Evolutionary conservation across 1,140 invertebrate species (phyloP).

Genomic region (Choristoneura fumiferana): DNA sequence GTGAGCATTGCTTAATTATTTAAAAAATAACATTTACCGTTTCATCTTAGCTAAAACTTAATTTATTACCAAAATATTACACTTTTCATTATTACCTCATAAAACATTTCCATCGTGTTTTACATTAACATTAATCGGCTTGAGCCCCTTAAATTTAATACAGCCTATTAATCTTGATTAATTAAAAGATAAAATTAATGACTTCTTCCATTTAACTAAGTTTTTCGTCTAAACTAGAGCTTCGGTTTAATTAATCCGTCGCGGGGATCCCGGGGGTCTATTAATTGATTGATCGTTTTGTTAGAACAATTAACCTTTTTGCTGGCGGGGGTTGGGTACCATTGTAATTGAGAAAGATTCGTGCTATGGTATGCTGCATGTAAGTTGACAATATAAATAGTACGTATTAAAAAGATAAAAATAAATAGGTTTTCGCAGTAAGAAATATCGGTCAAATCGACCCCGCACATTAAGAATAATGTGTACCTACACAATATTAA

Average conservation of each 20-base stretch:
- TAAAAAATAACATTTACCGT: too few relatives aligned
- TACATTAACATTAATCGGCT: conserved; percentile 6
- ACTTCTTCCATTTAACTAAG: conserved; percentile 41
- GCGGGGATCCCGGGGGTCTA: background rate
- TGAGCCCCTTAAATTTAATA: conserved; percentile 10
- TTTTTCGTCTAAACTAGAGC: background rate
- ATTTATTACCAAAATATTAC: background rate
- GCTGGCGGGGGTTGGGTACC: background rate
- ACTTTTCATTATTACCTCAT: background rate
- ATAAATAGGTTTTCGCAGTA: too few relatives aligned
- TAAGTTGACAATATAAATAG: too few relatives aligned
- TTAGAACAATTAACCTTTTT: conserved; percentile 15
- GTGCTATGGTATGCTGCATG: too few relatives aligned
- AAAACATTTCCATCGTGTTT: background rate
- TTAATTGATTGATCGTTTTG: conserved; percentile 11
- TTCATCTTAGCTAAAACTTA: too few relatives aligned
- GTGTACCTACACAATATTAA: too few relatives aligned
- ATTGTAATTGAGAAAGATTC: too few relatives aligned
- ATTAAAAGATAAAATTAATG: conserved; percentile 61
- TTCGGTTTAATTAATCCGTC: conserved; percentile 6
- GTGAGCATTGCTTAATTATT: too few relatives aligned
- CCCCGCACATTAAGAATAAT: too few relatives aligned
- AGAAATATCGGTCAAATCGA: too few relatives aligned
- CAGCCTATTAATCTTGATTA: conserved; percentile 51
- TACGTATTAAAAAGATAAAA: too few relatives aligned